A percentile compares a stretch with the other conserved stretches of the same genome.
These are phyloP conservation scores for Echiichthys vipera DNA, from an alignment of 2,797 vertebrate species.

Conservation along the genomic window DNA sequence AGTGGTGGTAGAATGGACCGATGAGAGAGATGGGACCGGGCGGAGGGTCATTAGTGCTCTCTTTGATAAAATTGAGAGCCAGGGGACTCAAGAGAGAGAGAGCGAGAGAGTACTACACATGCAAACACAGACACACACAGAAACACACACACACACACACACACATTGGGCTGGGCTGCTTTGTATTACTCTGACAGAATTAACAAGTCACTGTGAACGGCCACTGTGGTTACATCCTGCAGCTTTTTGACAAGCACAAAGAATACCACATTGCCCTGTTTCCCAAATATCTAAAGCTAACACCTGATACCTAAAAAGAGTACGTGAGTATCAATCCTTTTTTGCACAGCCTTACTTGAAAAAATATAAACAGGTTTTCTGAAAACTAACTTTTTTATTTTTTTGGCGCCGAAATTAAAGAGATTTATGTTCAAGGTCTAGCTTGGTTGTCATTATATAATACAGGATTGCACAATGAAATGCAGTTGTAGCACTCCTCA, in stretches of 20 bases:
- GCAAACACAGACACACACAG: constrained; percentile 19
- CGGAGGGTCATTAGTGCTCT: constrained; percentile 61
- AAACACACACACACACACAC: constrained; percentile 10
- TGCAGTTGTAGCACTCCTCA: neutral
- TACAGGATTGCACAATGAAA: neutral
- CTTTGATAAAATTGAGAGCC: constrained; percentile 62
- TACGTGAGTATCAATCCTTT: neutral
- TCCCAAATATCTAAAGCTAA: neutral
- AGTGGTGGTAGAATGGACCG: constrained; percentile 28
- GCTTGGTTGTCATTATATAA: neutral
- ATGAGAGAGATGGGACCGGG: constrained; percentile 54
- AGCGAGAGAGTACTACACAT: constrained; percentile 5
- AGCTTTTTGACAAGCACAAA: neutral
- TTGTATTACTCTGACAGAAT: constrained; percentile 22
- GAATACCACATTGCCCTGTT: neutral
- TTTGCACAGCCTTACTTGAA: neutral
- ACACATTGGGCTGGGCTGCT: constrained; percentile 13
- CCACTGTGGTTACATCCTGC: neutral
- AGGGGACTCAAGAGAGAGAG: constrained; percentile 20
- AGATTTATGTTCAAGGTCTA: neutral
- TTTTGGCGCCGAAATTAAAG: neutral
- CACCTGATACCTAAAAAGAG: neutral
- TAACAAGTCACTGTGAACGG: constrained; percentile 7
- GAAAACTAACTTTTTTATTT: neutral
- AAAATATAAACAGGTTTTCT: neutral